Base-by-base conservation (phyloP, 2,888 invertebrate species). In the Hemistola chrysoprasaria region DNA sequence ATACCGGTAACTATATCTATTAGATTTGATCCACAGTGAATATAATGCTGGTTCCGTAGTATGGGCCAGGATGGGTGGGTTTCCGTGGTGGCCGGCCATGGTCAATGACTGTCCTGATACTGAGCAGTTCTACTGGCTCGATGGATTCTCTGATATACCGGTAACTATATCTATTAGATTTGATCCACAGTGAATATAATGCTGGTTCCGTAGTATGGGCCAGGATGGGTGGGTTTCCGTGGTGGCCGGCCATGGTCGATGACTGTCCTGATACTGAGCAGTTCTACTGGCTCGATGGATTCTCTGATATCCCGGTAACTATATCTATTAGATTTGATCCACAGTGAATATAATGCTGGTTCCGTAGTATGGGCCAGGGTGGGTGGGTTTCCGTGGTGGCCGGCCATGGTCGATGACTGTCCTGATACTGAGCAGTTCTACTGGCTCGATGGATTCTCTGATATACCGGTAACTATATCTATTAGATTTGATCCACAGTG, bases 191-290 rank as follows among this genome's bases (percentile, higher is more conserved):
- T n/a, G n/a, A n/a, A n/a, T n/a, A n/a, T n/a, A n/a, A n/a, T n/a
- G n/a, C n/a, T n/a, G n/a, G n/a, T n/a, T n/a, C n/a, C n/a, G n/a
- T n/a, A n/a, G n/a, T n/a, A n/a, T n/a, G n/a, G n/a, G n/a, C n/a
- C 0, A 89, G 82, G 22, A 51, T 92, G 48, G 53, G 73, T 0
- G 92, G 92, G 11, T 92, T 85, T 78, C 93, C 93, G 1, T 93
- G 92, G 92, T 94, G 93, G 93, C 94, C 94, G 1, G 93, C 91
- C 1, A 92, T 94, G 87, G 90, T 94, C 0, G 93, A 93, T 48
- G 92, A 93, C 61, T 91, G 91, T 56, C 93, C 93, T 0, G 92
- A 93, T 48, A 77, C 78, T 0, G 91, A 91, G 47, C 86, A 88
- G 43, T 93, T 81, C 64, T 92, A 90, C 61, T 91, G 91, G 91